These are phyloP conservation scores for Chloropsis hardwickii DNA, from an alignment of 2,113 vertebrate species.

Conservation along the genomic window DNA sequence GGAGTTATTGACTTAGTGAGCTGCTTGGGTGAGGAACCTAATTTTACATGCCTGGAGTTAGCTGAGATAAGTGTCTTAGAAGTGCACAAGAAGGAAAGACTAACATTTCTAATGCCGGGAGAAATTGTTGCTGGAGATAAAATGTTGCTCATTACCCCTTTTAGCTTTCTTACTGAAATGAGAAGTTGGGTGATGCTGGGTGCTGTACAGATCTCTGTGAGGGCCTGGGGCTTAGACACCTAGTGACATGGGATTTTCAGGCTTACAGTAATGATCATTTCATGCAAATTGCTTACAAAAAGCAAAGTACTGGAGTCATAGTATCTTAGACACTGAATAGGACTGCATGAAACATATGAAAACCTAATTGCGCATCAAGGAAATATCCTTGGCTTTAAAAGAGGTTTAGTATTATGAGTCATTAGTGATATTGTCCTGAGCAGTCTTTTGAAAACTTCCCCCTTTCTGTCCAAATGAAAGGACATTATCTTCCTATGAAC, in stretches of 20 bases:
- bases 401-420: background rate
- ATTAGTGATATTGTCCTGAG: slow-evolving; percentile 22
- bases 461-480: slow-evolving; percentile 2
- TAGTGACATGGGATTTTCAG: background rate
- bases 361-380: background rate
- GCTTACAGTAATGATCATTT: background rate
- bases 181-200: background rate
- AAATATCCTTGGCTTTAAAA: slow-evolving; percentile 3
- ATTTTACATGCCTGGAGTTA: background rate
- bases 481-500: background rate
- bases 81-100: background rate
- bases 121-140: background rate
- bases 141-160: background rate
- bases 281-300: background rate
- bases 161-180: background rate
- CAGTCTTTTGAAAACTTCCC: background rate
- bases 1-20: background rate
- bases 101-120: background rate
- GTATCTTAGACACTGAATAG: background rate
- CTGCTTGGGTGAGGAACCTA: background rate
- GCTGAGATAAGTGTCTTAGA: background rate
- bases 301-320: background rate
- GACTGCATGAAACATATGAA: background rate
- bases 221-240: too few relatives aligned
- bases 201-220: background rate